Evolutionary conservation across 2,797 vertebrate species (phyloP), one percentile per base, ranked within the genome.

Genomic region (Phalloptychus januarius): DNA sequence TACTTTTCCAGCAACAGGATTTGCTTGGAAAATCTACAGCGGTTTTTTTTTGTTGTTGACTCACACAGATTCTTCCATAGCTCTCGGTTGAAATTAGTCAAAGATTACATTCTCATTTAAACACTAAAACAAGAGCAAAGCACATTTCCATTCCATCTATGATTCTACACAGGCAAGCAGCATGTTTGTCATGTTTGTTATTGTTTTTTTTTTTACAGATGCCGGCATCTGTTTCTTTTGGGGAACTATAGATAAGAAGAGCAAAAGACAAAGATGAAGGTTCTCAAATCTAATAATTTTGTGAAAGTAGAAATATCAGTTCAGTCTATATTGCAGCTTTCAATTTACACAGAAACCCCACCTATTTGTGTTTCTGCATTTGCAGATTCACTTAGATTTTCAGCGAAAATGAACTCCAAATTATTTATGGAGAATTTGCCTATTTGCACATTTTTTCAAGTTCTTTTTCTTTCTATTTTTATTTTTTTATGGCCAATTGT

Each of bases 241-340:
- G 31, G 33, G 58, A n/a, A 13, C 63, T 48, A 33, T 73, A 38
- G 33, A 45, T 82, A 50, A 71, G 28, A 18, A 0, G 0, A 31
- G 61, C 73, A 77, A 70, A 73, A 38, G 36, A 63, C 23, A 58
- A 63, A 71, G 48, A 74, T 50, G 2, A 36, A 72, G 3, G 46
- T 31, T 77, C 20, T 54, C 38, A 65, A 76, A 72, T 54, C 28
- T 36, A 72, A 31, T 56, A 67, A 76, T 31, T 72, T 70, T 71
- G 63, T 1, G 23, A 72, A 31, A 72, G 54, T 25, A n/a, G 36
- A 80, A 50, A 36, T 72, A 52, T 48, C 79, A 44, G 31, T 44
- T 45, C 69, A 72, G 28, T 61, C 46, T 46, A 48, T 36, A 18
- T 58, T 44, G 13, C 23, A 33, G 65, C 46, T 36, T 36, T 63